phyloP scores from a whole-genome alignment of 2,113 vertebrate species.

The Marmota flaviventris region DNA sequence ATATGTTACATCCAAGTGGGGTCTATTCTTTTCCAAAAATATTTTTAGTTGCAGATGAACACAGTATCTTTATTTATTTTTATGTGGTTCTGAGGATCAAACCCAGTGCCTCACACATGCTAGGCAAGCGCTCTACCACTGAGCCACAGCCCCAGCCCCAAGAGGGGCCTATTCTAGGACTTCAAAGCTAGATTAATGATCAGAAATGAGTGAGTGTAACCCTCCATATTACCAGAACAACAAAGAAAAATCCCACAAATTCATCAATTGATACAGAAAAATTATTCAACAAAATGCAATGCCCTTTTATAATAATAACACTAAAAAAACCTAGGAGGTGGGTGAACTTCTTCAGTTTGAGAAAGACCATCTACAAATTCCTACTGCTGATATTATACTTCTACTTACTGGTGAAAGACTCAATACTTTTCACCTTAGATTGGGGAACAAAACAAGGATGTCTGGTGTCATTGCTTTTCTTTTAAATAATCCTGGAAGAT shows the following conservation, averaged over 20 bases:
- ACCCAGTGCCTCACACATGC: too few species aligned
- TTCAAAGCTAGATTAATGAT: constrained; percentile 40
- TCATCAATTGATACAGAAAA: constrained; percentile 8
- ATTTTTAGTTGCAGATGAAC: too few species aligned
- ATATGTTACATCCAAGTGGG: neutral
- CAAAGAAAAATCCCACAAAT: constrained; percentile 45
- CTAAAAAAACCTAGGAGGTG: neutral
- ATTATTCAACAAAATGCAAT: neutral
- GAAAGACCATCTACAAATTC: neutral
- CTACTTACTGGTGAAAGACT: neutral
- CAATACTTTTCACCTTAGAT: neutral
- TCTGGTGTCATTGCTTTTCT: neutral
- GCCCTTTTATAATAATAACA: constrained; percentile 29
- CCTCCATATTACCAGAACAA: constrained; percentile 7
- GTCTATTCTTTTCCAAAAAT: too few species aligned
- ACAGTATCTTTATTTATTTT: too few species aligned
- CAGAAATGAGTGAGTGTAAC: neutral
- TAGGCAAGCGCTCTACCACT: too few species aligned
- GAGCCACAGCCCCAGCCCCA: neutral
- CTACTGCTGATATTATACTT: neutral
- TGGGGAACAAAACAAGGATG: constrained; percentile 11
- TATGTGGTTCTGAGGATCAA: too few species aligned
- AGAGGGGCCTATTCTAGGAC: constrained; percentile 44
- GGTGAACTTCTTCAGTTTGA: constrained; percentile 27
- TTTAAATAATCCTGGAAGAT: constrained; percentile 50